These are phyloP conservation scores for Vulpes ferrilata DNA, from an alignment of 2,113 vertebrate species.

Conservation along the genomic window DNA sequence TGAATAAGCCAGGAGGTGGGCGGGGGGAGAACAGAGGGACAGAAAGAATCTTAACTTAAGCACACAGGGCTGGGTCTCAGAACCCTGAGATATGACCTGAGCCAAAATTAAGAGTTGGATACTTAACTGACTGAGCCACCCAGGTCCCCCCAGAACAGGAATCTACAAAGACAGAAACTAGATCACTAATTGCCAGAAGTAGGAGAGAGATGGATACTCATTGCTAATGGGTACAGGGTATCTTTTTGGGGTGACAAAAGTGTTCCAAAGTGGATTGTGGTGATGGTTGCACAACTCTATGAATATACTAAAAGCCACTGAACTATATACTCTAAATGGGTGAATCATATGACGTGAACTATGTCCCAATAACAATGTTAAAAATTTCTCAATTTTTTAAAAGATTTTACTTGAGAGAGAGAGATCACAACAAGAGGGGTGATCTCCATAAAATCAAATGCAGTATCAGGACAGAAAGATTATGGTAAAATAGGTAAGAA, in stretches of 20 bases:
- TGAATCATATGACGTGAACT: not conserved
- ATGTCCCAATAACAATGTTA: not conserved
- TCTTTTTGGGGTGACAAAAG: not conserved
- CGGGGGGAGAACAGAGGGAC: too few relatives aligned
- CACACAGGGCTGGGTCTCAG: too few relatives aligned
- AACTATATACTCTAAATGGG: not conserved
- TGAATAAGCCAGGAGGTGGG: not conserved
- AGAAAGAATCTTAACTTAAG: too few relatives aligned
- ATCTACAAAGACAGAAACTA: not conserved
- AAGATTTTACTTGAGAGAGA: too few relatives aligned
- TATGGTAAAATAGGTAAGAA: conserved; percentile 12
- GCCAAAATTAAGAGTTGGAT: too few relatives aligned
- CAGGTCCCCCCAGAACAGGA: too few relatives aligned
- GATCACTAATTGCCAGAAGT: not conserved
- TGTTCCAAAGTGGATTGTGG: not conserved
- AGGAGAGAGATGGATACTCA: not conserved
- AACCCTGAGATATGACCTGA: too few relatives aligned
- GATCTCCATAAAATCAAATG: not conserved
- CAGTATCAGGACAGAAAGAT: not conserved
- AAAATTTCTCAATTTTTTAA: not conserved
- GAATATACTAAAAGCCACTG: not conserved
- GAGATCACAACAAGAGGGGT: too few relatives aligned
- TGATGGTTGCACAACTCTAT: not conserved
- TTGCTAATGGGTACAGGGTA: not conserved
- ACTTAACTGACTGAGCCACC: too few relatives aligned